Base-by-base conservation (phyloP, 2,888 invertebrate species). In the Maniola hyperantus region DNA sequence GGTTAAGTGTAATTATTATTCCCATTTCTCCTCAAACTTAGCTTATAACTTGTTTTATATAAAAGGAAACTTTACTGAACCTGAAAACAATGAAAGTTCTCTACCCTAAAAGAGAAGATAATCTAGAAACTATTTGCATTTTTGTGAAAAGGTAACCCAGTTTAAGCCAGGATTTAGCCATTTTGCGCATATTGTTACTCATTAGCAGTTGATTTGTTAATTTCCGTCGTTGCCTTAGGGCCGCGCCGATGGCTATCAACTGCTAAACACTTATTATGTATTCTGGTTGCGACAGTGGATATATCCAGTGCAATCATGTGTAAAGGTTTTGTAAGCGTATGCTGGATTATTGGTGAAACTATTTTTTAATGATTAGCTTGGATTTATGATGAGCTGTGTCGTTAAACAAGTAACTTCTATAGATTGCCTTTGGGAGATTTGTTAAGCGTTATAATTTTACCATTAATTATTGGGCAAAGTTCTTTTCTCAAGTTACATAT, bases 261-360 rank as follows among this genome's bases (percentile, higher is more conserved):
- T 69, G 73, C 68, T 70, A 66, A 62, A 66, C 67, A 71, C 68
- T 71, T 71, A 74, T 77, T 73, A 74, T 71, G 60, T 67, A 76
- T 72, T 74, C 71, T 72, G 60, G 64, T 77, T 77, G 71, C 76
- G 68, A 74, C 75, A 77, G 70, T 69, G 72, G 70, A 74, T 75
- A 71, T 72, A 73, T 74, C 65, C 70, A 71, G 73, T 75, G 75
- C 80, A 77, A 77, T 79, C 75, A 74, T 73, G 75, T 76, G 77
- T 73, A 74, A 79, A 78, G 20, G 69, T 78, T 77, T 77, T 69
- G 77, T 73, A 78, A 77, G 70, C 66, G 55, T 72, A 68, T 66
- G 67, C 65, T 68, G 69, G 67, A 65, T 68, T 70, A 71, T 71
- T 71, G 70, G 70, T 72, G 72, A 71, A 73, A 71, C 67, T 60